A percentile compares a stretch with the other conserved stretches of the same genome.
Conservation (phyloP, 2,888 invertebrate genomes). For the Ophion ventricosus region DNA sequence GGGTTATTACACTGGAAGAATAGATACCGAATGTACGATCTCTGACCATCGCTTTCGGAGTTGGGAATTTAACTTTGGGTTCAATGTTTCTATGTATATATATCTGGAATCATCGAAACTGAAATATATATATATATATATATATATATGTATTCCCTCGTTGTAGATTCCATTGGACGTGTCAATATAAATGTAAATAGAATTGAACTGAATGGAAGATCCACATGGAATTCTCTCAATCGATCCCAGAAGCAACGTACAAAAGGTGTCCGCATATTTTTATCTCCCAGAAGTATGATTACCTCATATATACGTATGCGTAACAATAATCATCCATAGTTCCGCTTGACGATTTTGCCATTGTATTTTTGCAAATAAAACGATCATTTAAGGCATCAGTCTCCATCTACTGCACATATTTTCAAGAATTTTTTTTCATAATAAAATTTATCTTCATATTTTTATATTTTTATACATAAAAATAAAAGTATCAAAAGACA, state of each 20-base stretch:
- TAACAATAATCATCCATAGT: conserved; percentile 33
- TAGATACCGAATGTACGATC: background rate
- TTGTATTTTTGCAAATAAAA: too few relatives aligned
- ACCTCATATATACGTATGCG: conserved; percentile 44
- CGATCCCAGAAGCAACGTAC: background rate
- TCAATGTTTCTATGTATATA: background rate
- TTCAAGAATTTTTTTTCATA: too few relatives aligned
- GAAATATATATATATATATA: background rate
- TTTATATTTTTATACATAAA: too few relatives aligned
- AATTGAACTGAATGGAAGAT: conserved; percentile 70
- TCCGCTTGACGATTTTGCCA: background rate
- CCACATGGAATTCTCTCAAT: conserved; percentile 18
- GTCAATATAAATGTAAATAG: conserved; percentile 83
- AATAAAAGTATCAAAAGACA: too few relatives aligned
- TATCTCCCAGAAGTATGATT: conserved; percentile 76
- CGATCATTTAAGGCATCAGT: too few relatives aligned
- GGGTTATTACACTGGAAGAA: conserved; percentile 2
- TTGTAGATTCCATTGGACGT: conserved; percentile 77
- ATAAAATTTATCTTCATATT: too few relatives aligned
- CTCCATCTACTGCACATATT: too few relatives aligned
- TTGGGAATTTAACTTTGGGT: background rate
- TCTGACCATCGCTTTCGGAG: background rate
- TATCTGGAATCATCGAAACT: too few relatives aligned
- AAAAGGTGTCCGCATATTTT: conserved; percentile 70
- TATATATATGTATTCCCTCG: conserved; percentile 61